Evolutionary conservation across 1,140 invertebrate species (phyloP).

Genomic region (Macrocentrus cingulum): DNA sequence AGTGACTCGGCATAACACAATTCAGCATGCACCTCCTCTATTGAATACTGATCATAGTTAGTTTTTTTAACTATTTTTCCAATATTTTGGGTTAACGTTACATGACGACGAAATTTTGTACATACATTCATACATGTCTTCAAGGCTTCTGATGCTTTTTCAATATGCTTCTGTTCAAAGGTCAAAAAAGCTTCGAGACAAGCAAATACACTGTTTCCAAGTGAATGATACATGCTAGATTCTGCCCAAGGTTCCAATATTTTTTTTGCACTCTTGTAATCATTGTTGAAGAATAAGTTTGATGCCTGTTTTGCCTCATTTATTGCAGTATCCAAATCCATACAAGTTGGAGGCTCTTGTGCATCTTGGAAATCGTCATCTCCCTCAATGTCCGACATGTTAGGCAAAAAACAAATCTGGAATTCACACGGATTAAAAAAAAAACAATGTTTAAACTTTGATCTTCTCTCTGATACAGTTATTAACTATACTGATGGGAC

Average conservation of each 20-base stretch:
- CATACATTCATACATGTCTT: constrained; percentile 79
- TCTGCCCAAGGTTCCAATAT: constrained; percentile 77
- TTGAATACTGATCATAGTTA: constrained; percentile 77
- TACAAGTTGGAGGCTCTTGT: constrained; percentile 35
- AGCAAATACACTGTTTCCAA: constrained; percentile 86
- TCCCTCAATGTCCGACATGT: constrained; percentile 19
- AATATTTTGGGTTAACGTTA: constrained; percentile 74
- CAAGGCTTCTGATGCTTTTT: constrained; percentile 70
- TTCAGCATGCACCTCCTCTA: constrained; percentile 93
- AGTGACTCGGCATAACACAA: constrained; percentile 91
- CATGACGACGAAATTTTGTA: constrained; percentile 71
- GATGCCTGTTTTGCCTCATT: constrained; percentile 72
- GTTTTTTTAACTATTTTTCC: constrained; percentile 78
- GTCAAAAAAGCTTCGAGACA: constrained; percentile 93
- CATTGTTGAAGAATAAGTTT: constrained; percentile 85
- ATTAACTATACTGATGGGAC: too few relatives aligned
- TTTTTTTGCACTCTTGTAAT: constrained; percentile 76
- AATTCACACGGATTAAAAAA: constrained; percentile 1
- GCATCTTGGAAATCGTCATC: constrained; percentile 39
- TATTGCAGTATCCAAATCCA: constrained; percentile 68
- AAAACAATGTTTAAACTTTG: neutral
- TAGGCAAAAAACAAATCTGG: neutral
- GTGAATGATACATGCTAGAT: constrained; percentile 87
- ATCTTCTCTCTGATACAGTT: too few relatives aligned
- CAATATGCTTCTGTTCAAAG: constrained; percentile 80